Percentiles rank a stretch among this genome's conserved stretches.
Conservation (phyloP, 2,888 invertebrate genomes). For the Onchidella celtica region DNA sequence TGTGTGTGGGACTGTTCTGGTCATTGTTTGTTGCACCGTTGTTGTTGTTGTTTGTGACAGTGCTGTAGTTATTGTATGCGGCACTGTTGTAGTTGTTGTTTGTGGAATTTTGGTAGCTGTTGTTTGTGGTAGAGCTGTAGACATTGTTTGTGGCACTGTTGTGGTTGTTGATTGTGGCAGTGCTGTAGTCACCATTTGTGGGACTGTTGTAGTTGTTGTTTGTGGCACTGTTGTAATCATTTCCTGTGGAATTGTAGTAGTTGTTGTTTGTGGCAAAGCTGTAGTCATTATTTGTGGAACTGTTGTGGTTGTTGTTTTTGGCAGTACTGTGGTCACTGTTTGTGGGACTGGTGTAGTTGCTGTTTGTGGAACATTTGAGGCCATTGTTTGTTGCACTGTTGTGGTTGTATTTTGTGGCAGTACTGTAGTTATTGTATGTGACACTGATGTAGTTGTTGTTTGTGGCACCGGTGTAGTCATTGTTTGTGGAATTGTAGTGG, state of each 20-base stretch:
- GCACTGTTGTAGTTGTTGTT: not conserved
- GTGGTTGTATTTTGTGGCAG: not conserved
- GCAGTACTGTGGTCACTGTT: not conserved
- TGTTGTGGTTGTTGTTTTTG: not conserved
- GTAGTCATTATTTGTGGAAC: not conserved
- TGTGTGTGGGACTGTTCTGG: not conserved
- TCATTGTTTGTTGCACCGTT: not conserved
- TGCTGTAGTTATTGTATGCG: not conserved
- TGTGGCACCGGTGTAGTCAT: slow-evolving; percentile 17
- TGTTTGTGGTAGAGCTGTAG: not conserved
- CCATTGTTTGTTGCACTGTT: not conserved
- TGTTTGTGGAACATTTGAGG: not conserved
- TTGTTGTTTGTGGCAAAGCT: not conserved
- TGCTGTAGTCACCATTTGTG: not conserved
- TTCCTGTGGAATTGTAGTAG: not conserved
- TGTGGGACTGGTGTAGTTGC: not conserved
- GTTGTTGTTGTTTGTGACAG: not conserved
- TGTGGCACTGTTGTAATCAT: not conserved
- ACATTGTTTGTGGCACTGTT: not conserved
- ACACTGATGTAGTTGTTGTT: slow-evolving; percentile 28
- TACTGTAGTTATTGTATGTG: slow-evolving; percentile 7
- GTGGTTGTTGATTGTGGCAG: not conserved
- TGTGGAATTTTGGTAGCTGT: not conserved
- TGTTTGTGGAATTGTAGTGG: slow-evolving; percentile 25
- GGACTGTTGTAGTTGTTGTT: not conserved